These are phyloP conservation scores for Stomatorhinus ivindoensis DNA, from an alignment of 2,113 vertebrate genomes.

Conservation along the genomic window DNA sequence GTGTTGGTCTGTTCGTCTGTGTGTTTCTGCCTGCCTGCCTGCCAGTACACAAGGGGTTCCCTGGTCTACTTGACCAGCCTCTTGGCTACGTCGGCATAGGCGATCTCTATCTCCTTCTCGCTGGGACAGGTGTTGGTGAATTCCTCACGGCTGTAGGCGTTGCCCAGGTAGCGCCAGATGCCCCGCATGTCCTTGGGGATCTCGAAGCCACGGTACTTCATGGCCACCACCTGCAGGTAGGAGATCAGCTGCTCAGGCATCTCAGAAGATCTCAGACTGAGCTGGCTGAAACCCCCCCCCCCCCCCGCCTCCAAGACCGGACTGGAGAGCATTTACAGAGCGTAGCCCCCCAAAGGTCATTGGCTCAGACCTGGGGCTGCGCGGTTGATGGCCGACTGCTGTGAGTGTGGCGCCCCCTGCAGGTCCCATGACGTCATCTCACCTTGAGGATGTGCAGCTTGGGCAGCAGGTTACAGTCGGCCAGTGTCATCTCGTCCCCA, in stretches of 20 bases:
- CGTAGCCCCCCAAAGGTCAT: background rate
- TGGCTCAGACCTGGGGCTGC: background rate
- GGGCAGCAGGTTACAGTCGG: constrained; percentile 93
- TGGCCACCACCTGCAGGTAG: constrained; percentile 84
- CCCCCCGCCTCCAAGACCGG: background rate
- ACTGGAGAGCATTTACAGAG: background rate
- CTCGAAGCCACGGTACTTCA: constrained; percentile 90
- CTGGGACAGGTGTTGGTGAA: constrained; percentile 98
- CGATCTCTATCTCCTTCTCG: constrained; percentile 94
- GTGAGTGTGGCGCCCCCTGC: background rate
- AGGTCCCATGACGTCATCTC: background rate
- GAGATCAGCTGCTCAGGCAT: background rate
- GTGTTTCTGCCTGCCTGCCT: background rate
- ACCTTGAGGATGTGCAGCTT: constrained; percentile 98
- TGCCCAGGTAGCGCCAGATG: constrained; percentile 91
- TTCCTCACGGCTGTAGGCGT: constrained; percentile 85
- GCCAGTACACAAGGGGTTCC: background rate
- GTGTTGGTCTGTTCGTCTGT: background rate
- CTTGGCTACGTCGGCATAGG: constrained; percentile 93
- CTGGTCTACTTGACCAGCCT: constrained; percentile 82
- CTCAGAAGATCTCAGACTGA: background rate
- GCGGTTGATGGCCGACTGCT: background rate
- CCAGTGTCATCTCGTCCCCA: constrained; percentile 90
- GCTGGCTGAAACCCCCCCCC: background rate
- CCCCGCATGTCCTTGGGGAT: constrained; percentile 87